A percentile compares a stretch with the other conserved stretches of the same genome.
These are phyloP conservation scores for Drosophila falleni DNA, from an alignment of 2,888 invertebrate species.

Conservation along the genomic window DNA sequence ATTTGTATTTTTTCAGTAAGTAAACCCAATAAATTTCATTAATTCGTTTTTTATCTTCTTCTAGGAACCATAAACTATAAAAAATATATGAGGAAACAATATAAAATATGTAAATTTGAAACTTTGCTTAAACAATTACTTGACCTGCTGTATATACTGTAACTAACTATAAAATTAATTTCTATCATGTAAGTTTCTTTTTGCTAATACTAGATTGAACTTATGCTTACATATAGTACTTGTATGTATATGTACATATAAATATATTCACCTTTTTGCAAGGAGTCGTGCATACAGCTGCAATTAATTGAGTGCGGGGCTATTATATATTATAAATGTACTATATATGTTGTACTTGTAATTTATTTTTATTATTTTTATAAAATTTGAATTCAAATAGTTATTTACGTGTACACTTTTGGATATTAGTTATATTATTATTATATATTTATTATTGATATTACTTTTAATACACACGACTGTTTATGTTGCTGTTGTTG, in stretches of 20 bases:
- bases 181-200: not conserved
- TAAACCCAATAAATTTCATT: no score
- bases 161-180: not conserved
- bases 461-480: conserved; percentile 47
- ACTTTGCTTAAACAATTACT: not conserved
- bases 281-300: conserved; percentile 81
- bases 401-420: conserved; percentile 36
- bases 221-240: conserved; percentile 42
- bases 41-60: no score
- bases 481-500: conserved; percentile 47
- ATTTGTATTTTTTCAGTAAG: not conserved
- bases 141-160: not conserved
- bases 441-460: conserved; percentile 39
- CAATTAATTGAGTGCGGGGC: conserved; percentile 72
- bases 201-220: conserved; percentile 6
- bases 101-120: not conserved
- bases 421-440: conserved; percentile 30
- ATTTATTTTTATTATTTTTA: conserved; percentile 2
- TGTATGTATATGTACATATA: conserved; percentile 41
- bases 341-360: conserved; percentile 44
- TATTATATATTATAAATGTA: conserved; percentile 53
- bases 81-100: not conserved
- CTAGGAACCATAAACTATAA: no score
- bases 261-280: conserved; percentile 76
- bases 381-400: conserved; percentile 16